Evolutionary conservation across 2,113 vertebrate genomes (phyloP).

Genomic region (Neolamprologus falcicula): DNA sequence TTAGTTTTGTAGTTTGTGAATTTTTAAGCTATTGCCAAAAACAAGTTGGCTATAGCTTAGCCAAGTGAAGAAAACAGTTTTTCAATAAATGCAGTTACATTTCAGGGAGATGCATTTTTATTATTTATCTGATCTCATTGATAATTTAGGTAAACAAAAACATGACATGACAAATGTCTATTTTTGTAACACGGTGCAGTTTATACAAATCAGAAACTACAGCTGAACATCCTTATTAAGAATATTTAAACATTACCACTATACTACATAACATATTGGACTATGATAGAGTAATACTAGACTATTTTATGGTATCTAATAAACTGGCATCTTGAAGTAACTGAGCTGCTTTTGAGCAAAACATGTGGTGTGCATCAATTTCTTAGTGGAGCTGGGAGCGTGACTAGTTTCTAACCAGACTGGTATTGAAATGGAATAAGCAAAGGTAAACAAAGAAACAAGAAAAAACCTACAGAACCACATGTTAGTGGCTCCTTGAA

Average conservation of each 20-base stretch:
- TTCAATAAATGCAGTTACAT: neutral
- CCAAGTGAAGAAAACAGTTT: rapidly evolving
- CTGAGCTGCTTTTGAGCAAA: neutral
- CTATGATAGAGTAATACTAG: neutral
- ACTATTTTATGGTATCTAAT: neutral
- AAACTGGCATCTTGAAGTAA: neutral
- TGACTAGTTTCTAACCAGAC: neutral
- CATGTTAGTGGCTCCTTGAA: neutral
- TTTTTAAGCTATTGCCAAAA: neutral
- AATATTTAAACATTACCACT: neutral
- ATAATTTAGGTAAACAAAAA: neutral
- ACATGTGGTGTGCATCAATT: neutral
- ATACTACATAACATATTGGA: neutral
- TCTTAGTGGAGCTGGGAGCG: neutral
- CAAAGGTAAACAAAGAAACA: neutral
- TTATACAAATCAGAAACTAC: neutral
- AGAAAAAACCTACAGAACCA: neutral
- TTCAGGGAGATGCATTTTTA: neutral
- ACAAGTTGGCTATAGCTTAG: neutral
- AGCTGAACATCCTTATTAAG: neutral
- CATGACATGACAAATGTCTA: neutral
- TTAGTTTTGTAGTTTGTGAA: neutral
- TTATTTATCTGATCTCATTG: neutral
- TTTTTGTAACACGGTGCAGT: neutral
- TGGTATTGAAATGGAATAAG: neutral